A percentile compares a stretch with the other conserved stretches of the same genome.
These are phyloP conservation scores for Phalacrocorax carbo DNA, from an alignment of 2,113 vertebrate genomes.

Conservation along the genomic window DNA sequence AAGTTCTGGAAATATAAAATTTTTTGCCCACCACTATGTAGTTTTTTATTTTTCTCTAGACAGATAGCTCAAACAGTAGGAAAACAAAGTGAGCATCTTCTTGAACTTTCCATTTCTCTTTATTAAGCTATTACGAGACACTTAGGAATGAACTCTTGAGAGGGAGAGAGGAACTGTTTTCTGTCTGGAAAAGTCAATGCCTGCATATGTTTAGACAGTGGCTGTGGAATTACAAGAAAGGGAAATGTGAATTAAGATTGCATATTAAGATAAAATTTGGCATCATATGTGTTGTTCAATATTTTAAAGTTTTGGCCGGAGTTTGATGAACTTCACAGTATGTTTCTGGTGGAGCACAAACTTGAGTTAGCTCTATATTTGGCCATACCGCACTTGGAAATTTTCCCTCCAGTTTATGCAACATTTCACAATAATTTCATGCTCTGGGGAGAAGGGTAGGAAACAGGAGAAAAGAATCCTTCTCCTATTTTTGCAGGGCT, in stretches of 20 bases:
- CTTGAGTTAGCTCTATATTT: not conserved
- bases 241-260: not conserved
- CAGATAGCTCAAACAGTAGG: not conserved
- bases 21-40: not conserved
- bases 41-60: not conserved
- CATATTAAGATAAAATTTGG: not conserved
- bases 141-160: not conserved
- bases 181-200: not conserved
- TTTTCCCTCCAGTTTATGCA: not conserved
- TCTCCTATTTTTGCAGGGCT: not conserved
- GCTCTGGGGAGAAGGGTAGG: not conserved
- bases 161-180: not conserved
- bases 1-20: not conserved
- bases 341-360: not conserved
- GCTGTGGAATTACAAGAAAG: not conserved
- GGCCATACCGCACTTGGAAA: not conserved
- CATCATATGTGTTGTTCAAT: not conserved
- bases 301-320: not conserved
- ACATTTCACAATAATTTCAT: conserved; percentile 19
- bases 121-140: not conserved
- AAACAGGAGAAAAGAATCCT: not conserved
- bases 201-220: not conserved
- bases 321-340: not conserved
- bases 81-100: not conserved
- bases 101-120: not conserved